Percentiles rank a stretch among this genome's conserved stretches.
These are phyloP conservation scores for Tetragonula carbonaria DNA, from an alignment of 2,888 invertebrate genomes.

Conservation along the genomic window DNA sequence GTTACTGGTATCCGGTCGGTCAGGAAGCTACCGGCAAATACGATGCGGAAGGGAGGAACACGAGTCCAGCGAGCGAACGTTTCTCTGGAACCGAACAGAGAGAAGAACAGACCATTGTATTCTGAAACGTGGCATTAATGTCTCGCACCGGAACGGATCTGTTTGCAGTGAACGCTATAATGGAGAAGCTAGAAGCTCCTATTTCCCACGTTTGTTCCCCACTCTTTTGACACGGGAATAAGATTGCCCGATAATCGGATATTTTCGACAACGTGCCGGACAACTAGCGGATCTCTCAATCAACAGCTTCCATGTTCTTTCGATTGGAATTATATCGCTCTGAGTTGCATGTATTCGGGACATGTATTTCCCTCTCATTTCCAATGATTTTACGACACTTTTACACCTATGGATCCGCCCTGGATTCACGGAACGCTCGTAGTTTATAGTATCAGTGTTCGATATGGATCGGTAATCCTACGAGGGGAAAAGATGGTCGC, in stretches of 20 bases:
- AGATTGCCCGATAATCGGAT: constrained; percentile 29
- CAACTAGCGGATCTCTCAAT: not conserved
- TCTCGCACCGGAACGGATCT: constrained; percentile 65
- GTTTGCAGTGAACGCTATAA: constrained; percentile 51
- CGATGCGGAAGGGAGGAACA: not conserved
- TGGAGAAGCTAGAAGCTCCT: constrained; percentile 19
- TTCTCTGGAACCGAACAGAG: constrained; percentile 30
- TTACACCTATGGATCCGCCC: not conserved
- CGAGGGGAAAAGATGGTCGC: not conserved
- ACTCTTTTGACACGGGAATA: constrained; percentile 23
- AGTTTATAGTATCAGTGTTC: constrained; percentile 14
- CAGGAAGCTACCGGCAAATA: constrained; percentile 34
- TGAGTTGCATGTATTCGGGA: too few relatives aligned
- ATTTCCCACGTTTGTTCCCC: constrained; percentile 11
- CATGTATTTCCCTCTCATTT: not conserved
- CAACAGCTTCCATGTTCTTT: not conserved
- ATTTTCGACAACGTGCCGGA: not conserved
- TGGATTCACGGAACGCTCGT: constrained; percentile 14
- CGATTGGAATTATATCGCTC: not conserved
- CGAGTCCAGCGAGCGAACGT: constrained; percentile 3
- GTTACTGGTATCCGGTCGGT: constrained; percentile 21
- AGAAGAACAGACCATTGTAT: constrained; percentile 38
- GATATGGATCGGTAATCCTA: constrained; percentile 22
- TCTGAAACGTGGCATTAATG: constrained; percentile 67
- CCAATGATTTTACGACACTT: not conserved